Base-by-base conservation (phyloP, 2,888 invertebrate genomes). In the Tinea pellionella region DNA sequence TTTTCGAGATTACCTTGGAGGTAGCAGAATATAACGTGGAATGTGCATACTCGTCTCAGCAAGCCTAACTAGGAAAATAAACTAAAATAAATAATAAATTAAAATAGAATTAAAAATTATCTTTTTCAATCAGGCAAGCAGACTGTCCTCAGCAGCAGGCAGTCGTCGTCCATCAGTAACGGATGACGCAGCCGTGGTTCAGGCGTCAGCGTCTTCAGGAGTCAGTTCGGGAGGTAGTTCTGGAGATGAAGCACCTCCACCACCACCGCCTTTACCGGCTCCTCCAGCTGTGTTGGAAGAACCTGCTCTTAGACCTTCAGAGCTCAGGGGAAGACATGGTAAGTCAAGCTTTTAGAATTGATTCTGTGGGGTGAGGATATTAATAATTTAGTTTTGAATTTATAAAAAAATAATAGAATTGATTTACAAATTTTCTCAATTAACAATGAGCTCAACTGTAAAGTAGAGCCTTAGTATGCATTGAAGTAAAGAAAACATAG, bases 241-340 rank as follows among this genome's bases (percentile, higher is more conserved):
- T 59, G 89, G 70, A 66, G 86, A 85, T 61, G 86, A 84, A 63
- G 85, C 92, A 0, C 92, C 93, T 0, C 93, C 93, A 0, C 93
- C 93, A 0, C 93, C 93, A 0, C 93, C 93, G 0, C 90, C 93
- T 13, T 92, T 92, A 0, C 90, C 89, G 0, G 88, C 89, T 0
- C 75, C 89, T 0, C 88, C 86, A 3, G 82, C 82, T 0, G 90
- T 92, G 51, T 72, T 92, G 2, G 92, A 92, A 65, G 93, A 92
- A 70, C 92, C 92, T 0, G 92, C 91, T 9, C 70, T 93, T 11
- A 88, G 89, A 64, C 92, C 92, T 12, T 91, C 92, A 0, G 92
- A 92, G 63, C 75, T 92, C 55, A 89, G 90, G 63, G 89, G 69
- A 6, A 70, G 78, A 64, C 64, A 78, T 53, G 80, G 86, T 85